Conservation (phyloP, 2,888 invertebrate genomes). For the Horisme vitalbata region DNA sequence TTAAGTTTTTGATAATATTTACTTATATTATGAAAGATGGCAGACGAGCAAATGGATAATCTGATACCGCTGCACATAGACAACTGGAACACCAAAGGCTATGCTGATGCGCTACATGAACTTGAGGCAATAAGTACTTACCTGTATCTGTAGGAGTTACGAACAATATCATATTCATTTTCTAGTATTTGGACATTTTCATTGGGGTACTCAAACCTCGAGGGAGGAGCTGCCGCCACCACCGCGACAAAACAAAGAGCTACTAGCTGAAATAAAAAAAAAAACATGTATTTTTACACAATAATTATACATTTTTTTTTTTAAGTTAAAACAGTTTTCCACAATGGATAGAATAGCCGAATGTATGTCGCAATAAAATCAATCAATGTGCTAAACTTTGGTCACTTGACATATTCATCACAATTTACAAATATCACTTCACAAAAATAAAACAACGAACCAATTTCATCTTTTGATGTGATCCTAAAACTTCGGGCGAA, state of each 20-base stretch:
- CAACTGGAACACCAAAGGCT: too few relatives aligned
- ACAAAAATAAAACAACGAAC: constrained; percentile 43
- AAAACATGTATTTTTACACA: background rate
- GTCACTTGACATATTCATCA: background rate
- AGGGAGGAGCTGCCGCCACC: constrained; percentile 45
- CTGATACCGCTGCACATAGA: too few relatives aligned
- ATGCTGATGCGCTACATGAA: too few relatives aligned
- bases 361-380: background rate
- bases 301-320: too few relatives aligned
- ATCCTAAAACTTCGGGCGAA: constrained; percentile 38
- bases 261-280: constrained; percentile 46
- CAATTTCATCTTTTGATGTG: constrained; percentile 52
- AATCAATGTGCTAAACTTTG: background rate
- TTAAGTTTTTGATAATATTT: too few relatives aligned
- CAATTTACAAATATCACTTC: constrained; percentile 10
- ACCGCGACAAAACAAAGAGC: constrained; percentile 48
- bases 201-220: constrained; percentile 30
- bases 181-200: background rate
- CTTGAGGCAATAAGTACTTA: constrained; percentile 6
- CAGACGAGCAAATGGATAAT: too few relatives aligned
- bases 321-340: too few relatives aligned
- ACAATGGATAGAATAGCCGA: too few relatives aligned
- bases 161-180: constrained; percentile 16
- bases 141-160: constrained; percentile 17
- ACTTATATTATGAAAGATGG: too few relatives aligned